These are phyloP conservation scores for Pristiophorus japonicus DNA, from an alignment of 2,113 vertebrate genomes.

Conservation along the genomic window DNA sequence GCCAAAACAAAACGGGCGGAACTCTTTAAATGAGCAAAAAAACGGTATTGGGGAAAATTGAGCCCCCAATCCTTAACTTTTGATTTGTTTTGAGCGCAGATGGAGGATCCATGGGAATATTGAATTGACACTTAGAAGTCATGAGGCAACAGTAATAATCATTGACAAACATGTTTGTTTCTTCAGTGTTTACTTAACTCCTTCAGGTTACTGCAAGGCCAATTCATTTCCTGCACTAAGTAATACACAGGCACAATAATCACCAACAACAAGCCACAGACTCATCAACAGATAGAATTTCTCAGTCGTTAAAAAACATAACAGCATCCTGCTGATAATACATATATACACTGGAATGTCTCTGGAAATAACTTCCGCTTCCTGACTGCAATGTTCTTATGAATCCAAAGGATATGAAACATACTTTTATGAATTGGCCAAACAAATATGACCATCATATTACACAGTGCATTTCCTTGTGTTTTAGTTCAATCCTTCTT, in stretches of 20 bases:
- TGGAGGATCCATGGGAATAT: not conserved
- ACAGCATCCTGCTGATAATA: constrained; percentile 61
- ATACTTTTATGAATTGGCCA: constrained; percentile 57
- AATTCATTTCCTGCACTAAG: constrained; percentile 57
- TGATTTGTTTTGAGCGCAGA: not conserved
- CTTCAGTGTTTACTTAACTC: constrained; percentile 53
- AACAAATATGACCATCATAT: constrained; percentile 54
- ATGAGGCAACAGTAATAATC: not conserved
- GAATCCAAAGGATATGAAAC: constrained; percentile 56
- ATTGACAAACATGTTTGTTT: not conserved
- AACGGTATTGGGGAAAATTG: too few species aligned
- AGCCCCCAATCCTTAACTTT: not conserved
- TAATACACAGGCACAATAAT: constrained; percentile 62
- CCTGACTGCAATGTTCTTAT: constrained; percentile 57
- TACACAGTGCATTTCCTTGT: constrained; percentile 56
- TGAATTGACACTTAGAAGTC: constrained; percentile 5
- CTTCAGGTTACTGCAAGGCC: constrained; percentile 45
- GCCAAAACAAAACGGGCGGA: too few species aligned
- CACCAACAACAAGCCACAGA: constrained; percentile 65
- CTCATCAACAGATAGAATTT: constrained; percentile 11
- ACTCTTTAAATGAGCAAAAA: too few species aligned
- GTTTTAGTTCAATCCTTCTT: constrained; percentile 38
- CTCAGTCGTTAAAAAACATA: constrained; percentile 35
- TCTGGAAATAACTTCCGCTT: constrained; percentile 58
- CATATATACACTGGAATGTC: constrained; percentile 61